A percentile compares a stretch with the other conserved stretches of the same genome.
Evolutionary conservation across 30 jellyfish, hydroid and myxozoan genomes (phyloP).

Genomic region (Cassiopea xamachana): DNA sequence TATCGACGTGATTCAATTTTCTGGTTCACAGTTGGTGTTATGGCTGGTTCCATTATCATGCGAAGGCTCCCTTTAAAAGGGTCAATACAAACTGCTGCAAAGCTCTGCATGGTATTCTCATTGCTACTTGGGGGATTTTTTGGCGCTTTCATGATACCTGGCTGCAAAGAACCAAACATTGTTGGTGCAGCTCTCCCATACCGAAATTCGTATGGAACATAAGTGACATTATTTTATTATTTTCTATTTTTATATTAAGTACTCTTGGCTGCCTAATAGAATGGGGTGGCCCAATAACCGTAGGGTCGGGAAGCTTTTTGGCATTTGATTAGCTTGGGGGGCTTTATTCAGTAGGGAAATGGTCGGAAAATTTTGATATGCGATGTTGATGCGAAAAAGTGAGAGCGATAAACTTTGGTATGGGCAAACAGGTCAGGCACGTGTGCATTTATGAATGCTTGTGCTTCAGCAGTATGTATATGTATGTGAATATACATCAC

Average conservation of each 20-base stretch:
- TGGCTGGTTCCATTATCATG: constrained; percentile 88
- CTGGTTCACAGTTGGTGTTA: constrained; percentile 72
- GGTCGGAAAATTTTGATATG: no score
- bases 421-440: no score
- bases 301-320: no score
- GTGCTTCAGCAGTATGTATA: no score
- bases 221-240: background rate
- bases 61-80: constrained; percentile 46
- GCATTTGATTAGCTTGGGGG: no score
- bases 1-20: no score
- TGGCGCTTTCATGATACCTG: constrained; percentile 84
- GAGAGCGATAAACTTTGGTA: no score
- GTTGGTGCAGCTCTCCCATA: constrained; percentile 87
- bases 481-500: no score
- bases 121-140: constrained; percentile 48
- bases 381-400: no score
- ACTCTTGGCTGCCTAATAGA: background rate
- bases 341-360: no score
- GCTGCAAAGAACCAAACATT: constrained; percentile 83
- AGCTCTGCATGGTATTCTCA: constrained; percentile 68
- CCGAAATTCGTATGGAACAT: constrained; percentile 73
- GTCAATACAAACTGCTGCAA: constrained; percentile 81
- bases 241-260: background rate
- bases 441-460: no score
- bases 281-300: no score